Evolutionary conservation across 2,113 vertebrate species (phyloP).

Genomic region (Lophura nycthemera): DNA sequence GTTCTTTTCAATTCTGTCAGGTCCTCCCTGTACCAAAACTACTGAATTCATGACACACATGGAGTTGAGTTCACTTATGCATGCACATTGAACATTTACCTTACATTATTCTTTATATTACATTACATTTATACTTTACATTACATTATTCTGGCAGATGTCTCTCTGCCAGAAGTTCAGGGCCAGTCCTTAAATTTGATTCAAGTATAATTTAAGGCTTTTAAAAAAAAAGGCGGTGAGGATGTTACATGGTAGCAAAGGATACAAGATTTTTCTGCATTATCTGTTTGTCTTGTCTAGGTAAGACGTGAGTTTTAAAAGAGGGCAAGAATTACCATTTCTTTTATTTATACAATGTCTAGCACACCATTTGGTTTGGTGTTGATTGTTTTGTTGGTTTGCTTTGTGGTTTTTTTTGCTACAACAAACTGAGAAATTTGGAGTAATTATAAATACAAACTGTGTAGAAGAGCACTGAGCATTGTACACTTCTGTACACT

Average conservation of each 20-base stretch:
- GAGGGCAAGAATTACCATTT: not conserved
- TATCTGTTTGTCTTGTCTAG: not conserved
- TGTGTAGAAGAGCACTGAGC: not conserved
- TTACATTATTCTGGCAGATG: not conserved
- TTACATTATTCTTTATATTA: not conserved
- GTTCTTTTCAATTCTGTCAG: not conserved
- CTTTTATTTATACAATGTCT: not conserved
- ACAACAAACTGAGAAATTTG: not conserved
- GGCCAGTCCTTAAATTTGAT: not conserved
- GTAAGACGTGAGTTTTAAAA: not conserved
- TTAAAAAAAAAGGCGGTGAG: not conserved
- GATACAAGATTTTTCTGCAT: not conserved
- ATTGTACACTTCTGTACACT: not conserved
- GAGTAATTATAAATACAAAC: not conserved
- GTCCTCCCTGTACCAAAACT: not conserved
- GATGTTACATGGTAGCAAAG: accelerated
- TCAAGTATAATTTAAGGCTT: not conserved
- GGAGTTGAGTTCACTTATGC: not conserved
- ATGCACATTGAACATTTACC: not conserved
- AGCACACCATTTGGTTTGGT: not conserved
- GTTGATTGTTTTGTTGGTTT: not conserved
- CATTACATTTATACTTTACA: not conserved
- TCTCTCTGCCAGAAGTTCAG: not conserved
- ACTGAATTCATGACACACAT: not conserved
- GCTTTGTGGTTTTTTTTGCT: not conserved